A percentile compares a stretch with the other conserved stretches of the same genome.
Conservation (phyloP, 1,140 invertebrate species). For the Cataglyphis hispanica region DNA sequence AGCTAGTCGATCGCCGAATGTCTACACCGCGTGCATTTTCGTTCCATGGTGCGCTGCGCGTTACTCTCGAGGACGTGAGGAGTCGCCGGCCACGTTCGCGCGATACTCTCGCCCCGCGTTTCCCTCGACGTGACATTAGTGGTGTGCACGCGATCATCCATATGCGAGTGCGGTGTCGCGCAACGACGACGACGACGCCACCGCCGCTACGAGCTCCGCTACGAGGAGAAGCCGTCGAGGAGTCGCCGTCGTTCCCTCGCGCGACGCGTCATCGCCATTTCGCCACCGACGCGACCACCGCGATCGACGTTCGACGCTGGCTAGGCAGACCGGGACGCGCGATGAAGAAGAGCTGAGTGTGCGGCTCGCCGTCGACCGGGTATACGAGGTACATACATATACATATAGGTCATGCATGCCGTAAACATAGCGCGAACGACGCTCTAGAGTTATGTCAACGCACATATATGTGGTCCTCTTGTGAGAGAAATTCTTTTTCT, state of each 20-base stretch:
- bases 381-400: constrained; percentile 66
- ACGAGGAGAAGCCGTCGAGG: neutral
- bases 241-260: constrained; percentile 31
- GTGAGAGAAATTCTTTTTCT: neutral
- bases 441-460: neutral
- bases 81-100: neutral
- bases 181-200: neutral
- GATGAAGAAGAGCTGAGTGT: constrained; percentile 77
- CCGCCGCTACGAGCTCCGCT: neutral
- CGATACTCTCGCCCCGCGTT: neutral
- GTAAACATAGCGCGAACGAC: neutral
- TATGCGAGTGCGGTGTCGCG: constrained; percentile 11
- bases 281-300: neutral
- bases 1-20: neutral
- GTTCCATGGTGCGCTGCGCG: neutral
- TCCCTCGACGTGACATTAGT: neutral
- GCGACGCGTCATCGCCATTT: constrained; percentile 19
- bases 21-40: neutral
- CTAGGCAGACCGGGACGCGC: constrained; percentile 20
- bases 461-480: neutral
- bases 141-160: neutral
- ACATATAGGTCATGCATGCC: neutral
- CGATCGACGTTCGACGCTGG: constrained; percentile 9
- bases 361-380: constrained; percentile 40
- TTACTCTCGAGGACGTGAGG: neutral